Base-by-base conservation (phyloP, 2,113 vertebrate genomes). In the Nyctereutes procyonoides region DNA sequence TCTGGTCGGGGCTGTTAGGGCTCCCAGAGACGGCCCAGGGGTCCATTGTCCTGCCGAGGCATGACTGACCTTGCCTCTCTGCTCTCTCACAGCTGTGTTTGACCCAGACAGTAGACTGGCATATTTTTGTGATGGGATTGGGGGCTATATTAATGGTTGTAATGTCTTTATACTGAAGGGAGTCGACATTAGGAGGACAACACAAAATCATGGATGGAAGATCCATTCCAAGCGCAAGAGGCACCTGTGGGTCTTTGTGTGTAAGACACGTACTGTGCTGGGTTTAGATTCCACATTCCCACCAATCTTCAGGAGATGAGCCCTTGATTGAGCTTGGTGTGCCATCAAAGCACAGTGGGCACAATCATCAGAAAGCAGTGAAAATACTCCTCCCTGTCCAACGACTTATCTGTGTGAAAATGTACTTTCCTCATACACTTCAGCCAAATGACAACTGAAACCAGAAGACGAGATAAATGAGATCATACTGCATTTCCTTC, bases 31-130 rank as follows among this genome's bases (percentile, higher is more conserved):
- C 6, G 16, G 20, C 2, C 24, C 35, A 3, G 32, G 43, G 48
- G 3, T 13, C 43, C 60, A 8, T 11, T 24, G 5, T 12, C 15
- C 22, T 8, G 7, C 43, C 5, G 0, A 30, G 28, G n/a, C 0
- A 3, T 30, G 8, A 2, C 20, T 1, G 32, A 8, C 53, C 55
- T 16, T 10, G 15, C 24, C 13, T 2, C 74, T 16, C 26, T 14
- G 74, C 15, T 9, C 48, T 10, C 26, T 8, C 73, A 15, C 38
- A 15, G 38, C 38, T 3, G 38, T 3, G 71, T 13, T 3, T 6
- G 4, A 48, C 71, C 13, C 20, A 2, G 19, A 5, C 20, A 7
- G 71, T 17, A 32, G 48, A 1, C 9, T 20, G 48, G 30, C 10
- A 3, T 32, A 2, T 14, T 58, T 32, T 56, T 20, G 26, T 24